phyloP scores from a whole-genome alignment of 2,113 vertebrate species.

The Pteruthius melanotis region DNA sequence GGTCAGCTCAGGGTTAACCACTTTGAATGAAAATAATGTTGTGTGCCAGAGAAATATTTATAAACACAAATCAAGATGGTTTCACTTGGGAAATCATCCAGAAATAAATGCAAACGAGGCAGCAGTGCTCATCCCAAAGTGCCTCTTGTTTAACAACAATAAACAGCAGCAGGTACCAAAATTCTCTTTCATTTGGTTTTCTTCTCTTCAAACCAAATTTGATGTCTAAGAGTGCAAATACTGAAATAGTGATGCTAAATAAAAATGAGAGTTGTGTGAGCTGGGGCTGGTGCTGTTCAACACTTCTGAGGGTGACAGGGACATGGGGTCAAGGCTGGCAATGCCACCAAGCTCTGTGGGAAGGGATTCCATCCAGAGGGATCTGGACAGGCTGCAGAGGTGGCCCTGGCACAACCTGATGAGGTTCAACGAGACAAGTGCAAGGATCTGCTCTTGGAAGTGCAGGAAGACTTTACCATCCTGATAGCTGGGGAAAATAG shows the following conservation, averaged over 20 bases:
- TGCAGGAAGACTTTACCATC: not conserved
- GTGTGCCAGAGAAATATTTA: not conserved
- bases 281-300: not conserved
- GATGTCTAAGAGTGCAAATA: not conserved
- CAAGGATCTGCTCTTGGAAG: not conserved
- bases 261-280: not conserved
- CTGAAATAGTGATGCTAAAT: not conserved
- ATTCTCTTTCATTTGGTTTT: not conserved
- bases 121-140: not conserved
- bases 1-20: not conserved
- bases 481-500: accelerated
- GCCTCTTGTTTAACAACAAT: not conserved
- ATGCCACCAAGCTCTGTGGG: not conserved
- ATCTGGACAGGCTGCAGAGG: not conserved
- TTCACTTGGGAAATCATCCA: not conserved
- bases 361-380: not conserved
- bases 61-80: not conserved
- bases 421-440: not conserved
- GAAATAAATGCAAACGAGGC: not conserved
- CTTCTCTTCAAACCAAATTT: not conserved
- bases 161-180: not conserved
- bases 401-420: not conserved
- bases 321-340: not conserved
- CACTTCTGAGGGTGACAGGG: not conserved
- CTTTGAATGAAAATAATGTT: not conserved